Evolutionary conservation across 2,113 vertebrate species (phyloP).

Genomic region (Perccottus glenii): DNA sequence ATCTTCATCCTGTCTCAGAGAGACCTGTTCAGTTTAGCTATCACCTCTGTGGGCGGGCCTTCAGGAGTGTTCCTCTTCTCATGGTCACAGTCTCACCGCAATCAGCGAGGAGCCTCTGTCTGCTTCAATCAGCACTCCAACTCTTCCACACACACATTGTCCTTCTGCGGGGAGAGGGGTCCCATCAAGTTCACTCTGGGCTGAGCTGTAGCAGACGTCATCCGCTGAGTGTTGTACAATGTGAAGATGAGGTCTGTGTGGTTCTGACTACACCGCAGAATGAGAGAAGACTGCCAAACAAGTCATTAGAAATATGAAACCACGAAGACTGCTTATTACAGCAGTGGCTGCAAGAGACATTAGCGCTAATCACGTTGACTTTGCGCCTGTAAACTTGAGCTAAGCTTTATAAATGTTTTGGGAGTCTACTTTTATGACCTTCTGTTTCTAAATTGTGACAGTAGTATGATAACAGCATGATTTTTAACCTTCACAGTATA

Average conservation of each 20-base stretch:
- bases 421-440: neutral
- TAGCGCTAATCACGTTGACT: slow-evolving; percentile 12
- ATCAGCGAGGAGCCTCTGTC: neutral
- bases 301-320: slow-evolving; percentile 25
- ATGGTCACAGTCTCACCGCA: slow-evolving; percentile 50
- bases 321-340: neutral
- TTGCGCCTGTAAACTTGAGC: slow-evolving; percentile 1
- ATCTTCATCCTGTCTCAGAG: slow-evolving; percentile 43
- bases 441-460: too few species aligned
- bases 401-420: slow-evolving; percentile 1
- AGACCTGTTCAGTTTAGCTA: slow-evolving; percentile 42
- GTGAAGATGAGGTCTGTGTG: slow-evolving; percentile 68
- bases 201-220: slow-evolving; percentile 66
- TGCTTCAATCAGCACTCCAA: neutral
- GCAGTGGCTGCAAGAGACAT: slow-evolving; percentile 38
- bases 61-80: slow-evolving; percentile 44
- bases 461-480: too few species aligned
- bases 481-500: too few species aligned
- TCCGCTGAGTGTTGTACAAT: slow-evolving; percentile 58
- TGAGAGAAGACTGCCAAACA: slow-evolving; percentile 60
- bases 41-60: slow-evolving; percentile 34
- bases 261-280: slow-evolving; percentile 44
- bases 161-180: slow-evolving; percentile 19
- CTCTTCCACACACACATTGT: slow-evolving; percentile 10
- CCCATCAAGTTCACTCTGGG: slow-evolving; percentile 67